Evolutionary conservation across 2,113 vertebrate species (phyloP).

Genomic region (Gorsachius goisagi): DNA sequence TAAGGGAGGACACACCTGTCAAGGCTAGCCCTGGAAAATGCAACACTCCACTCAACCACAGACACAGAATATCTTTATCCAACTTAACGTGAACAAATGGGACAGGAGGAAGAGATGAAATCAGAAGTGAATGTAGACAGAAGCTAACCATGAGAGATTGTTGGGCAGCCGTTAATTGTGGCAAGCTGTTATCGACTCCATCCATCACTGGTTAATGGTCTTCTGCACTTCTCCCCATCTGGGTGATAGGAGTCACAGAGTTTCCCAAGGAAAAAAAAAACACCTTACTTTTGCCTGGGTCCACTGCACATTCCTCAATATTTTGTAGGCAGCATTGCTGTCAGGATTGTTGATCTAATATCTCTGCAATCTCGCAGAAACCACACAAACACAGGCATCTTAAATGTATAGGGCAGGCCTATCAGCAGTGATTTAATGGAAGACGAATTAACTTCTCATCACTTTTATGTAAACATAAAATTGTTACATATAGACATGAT

Average conservation of each 20-base stretch:
- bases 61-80: neutral
- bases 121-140: neutral
- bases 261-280: neutral
- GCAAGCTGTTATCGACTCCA: neutral
- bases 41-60: neutral
- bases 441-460: neutral
- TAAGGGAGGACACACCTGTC: neutral
- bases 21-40: neutral
- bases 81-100: neutral
- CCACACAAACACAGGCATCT: neutral
- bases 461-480: conserved; percentile 13
- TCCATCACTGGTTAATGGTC: neutral
- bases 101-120: neutral
- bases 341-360: neutral
- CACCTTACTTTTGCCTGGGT: neutral
- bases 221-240: neutral
- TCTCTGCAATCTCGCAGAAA: neutral
- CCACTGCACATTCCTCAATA: neutral
- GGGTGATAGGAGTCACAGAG: neutral
- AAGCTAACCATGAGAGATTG: neutral
- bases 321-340: neutral
- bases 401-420: neutral
- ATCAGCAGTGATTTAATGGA: neutral
- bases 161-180: neutral
- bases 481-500: neutral